Evolutionary conservation across 2,888 invertebrate genomes (phyloP), one percentile per base, ranked within the genome.

Genomic region (Drosophila kambysellisi): DNA sequence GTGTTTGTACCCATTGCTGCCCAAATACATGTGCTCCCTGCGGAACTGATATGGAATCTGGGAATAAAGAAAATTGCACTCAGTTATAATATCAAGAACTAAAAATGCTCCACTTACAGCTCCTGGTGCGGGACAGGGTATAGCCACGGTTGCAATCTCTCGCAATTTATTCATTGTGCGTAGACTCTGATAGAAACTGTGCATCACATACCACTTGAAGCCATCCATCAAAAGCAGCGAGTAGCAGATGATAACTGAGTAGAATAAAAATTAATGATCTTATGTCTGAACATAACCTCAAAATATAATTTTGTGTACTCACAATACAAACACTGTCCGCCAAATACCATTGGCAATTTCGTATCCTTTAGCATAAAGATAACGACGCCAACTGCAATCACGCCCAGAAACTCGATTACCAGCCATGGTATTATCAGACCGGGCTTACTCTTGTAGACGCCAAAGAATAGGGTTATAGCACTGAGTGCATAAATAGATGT

Each of bases 111-210:
- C 3, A 82, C 91, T 90, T 88, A 93, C 93, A 62, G 91, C 81
- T 66, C 93, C 93, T 17, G 93, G 92, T 17, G 93, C 90, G 52
- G 93, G 93, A 54, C 92, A 93, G 2, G 93, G 93, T 60, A 93
- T 93, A 39, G 93, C 93, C 30, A 93, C 93, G 8, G 93, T 93
- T 35, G 93, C 93, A 30, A 93, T 92, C 75, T 93, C 93, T 3
- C 92, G 91, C 43, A 93, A 63, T 69, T 93, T 93, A 43, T 92
- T 92, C 85, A 93, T 92, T 58, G 93, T 90, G 12, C 92, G 88
- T 53, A 93, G 79, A 59, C 91, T 93, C 66, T 92, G 89, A 61
- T 93, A 93, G 81, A 91, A 93, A 7, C 89, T 88, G 61, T 92
- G 91, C 74, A 93, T 91, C 3, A 92, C 88, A 68, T 91, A 92